Evolutionary conservation across 2,113 vertebrate species (phyloP).

Genomic region (Lasiurus cinereus): DNA sequence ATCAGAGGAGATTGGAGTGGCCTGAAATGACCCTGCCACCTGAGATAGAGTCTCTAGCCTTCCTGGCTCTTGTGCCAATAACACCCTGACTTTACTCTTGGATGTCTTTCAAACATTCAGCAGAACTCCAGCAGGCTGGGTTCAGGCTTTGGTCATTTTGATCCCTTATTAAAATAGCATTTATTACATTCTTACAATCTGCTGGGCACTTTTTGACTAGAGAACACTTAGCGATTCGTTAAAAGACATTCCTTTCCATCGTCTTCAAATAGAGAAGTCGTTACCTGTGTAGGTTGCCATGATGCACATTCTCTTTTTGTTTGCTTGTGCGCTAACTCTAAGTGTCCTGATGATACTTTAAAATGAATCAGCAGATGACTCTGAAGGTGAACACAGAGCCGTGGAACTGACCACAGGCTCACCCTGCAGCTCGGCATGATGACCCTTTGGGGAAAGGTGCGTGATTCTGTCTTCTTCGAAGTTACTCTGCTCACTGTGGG

Average conservation of each 20-base stretch:
- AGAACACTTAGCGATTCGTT: background rate
- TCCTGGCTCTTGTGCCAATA: background rate
- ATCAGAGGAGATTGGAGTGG: background rate
- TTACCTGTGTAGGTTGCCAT: background rate
- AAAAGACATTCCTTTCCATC: background rate
- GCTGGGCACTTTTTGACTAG: background rate
- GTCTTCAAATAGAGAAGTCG: background rate
- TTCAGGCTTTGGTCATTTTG: background rate
- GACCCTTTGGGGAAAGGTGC: background rate
- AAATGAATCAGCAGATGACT: background rate
- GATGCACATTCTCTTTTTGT: background rate
- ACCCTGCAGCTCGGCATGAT: background rate
- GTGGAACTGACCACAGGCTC: conserved; percentile 2
- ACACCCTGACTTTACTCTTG: background rate
- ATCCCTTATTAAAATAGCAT: background rate
- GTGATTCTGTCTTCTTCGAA: conserved; percentile 43
- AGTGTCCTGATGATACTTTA: background rate
- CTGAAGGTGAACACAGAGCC: background rate
- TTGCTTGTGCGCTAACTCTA: background rate
- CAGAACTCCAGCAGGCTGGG: background rate
- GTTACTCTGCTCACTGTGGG: conserved; percentile 28
- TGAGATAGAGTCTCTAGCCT: background rate
- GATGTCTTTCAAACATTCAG: background rate
- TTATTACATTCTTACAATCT: background rate
- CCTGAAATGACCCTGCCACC: background rate